Conservation (phyloP, 2,797 vertebrate species). For the Darevskia nairensis region DNA sequence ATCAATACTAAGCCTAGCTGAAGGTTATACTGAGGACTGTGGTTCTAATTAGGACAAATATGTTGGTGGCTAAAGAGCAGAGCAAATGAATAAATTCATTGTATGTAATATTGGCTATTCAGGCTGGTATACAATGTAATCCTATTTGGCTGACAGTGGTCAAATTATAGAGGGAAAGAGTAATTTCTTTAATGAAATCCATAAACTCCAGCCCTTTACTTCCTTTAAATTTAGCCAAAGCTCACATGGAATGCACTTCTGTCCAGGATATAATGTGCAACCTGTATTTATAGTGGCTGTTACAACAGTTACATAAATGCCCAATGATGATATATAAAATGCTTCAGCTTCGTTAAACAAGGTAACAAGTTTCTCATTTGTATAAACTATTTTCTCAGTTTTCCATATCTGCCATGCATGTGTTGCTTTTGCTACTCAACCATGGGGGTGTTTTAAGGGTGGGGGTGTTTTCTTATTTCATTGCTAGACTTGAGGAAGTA, state of each 20-base stretch:
- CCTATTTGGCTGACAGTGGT: not conserved
- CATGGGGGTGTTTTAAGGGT: not conserved
- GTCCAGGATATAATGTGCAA: not conserved
- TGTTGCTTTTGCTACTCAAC: not conserved
- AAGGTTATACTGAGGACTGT: not conserved
- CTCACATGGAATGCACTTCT: not conserved
- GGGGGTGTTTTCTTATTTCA: slow-evolving; percentile 24
- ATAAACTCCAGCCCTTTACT: not conserved
- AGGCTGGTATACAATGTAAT: not conserved
- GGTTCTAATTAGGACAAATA: not conserved
- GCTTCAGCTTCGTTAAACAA: not conserved
- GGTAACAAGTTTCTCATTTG: not conserved
- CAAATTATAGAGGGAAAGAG: not conserved
- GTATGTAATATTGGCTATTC: not conserved
- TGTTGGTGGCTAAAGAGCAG: not conserved
- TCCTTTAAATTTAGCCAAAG: not conserved
- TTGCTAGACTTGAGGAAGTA: slow-evolving; percentile 30
- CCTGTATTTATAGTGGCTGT: not conserved
- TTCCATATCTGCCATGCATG: not conserved
- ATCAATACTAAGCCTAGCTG: not conserved
- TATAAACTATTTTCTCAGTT: slow-evolving; percentile 2
- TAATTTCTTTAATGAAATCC: not conserved
- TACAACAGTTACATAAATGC: not conserved
- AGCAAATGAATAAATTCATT: not conserved
- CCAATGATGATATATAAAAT: slow-evolving; percentile 10